phyloP scores from a whole-genome alignment of 2,113 vertebrate genomes.

The Calcarius ornatus region DNA sequence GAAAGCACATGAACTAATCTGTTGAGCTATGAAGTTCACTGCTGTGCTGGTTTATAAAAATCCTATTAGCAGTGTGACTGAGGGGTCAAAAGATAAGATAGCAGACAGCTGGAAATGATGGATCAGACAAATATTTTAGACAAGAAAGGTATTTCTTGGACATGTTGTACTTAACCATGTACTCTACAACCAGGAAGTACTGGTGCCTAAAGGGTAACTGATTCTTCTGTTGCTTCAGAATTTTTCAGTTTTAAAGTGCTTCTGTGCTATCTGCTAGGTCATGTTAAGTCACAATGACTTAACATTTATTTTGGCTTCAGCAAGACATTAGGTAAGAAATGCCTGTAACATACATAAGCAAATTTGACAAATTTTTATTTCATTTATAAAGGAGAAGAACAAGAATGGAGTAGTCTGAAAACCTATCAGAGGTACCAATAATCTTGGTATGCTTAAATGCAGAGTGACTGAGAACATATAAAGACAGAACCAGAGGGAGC shows the following conservation, averaged over 20 bases:
- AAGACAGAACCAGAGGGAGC: neutral
- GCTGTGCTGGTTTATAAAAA: slow-evolving; percentile 63
- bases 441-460: neutral
- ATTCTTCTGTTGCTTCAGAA: neutral
- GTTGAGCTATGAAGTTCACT: slow-evolving; percentile 32
- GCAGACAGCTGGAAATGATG: slow-evolving; percentile 53
- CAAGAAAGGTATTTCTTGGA: slow-evolving; percentile 44
- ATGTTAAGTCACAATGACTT: neutral
- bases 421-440: neutral
- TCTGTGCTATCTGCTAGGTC: neutral
- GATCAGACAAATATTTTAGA: slow-evolving; percentile 64
- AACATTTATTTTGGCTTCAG: neutral
- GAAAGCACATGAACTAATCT: slow-evolving; percentile 65
- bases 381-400: neutral
- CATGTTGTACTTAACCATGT: slow-evolving; percentile 13
- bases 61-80: slow-evolving; percentile 65
- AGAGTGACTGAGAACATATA: neutral
- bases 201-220: neutral
- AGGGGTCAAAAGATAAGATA: slow-evolving; percentile 66
- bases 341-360: rapidly evolving
- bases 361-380: neutral
- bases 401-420: neutral
- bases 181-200: neutral
- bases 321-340: neutral
- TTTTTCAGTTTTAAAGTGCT: neutral